Percentiles rank a stretch among this genome's conserved stretches.
Conservation (phyloP, 1,140 invertebrate species). For the Penaeus indicus region DNA sequence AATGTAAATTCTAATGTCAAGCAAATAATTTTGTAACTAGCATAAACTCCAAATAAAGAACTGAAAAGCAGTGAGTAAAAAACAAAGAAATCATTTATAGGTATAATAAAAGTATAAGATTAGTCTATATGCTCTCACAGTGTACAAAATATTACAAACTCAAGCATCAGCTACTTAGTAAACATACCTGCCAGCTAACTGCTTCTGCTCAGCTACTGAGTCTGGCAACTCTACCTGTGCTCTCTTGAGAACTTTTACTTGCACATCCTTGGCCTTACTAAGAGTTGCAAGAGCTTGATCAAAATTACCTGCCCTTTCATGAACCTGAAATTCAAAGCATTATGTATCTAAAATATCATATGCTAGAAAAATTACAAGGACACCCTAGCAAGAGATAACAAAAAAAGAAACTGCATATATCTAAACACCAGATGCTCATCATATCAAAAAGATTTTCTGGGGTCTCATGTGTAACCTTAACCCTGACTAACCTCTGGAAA, state of each 20-base stretch:
- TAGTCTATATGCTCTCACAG: background rate
- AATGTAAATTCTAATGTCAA: background rate
- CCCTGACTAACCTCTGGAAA: no score
- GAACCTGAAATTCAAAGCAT: slow-evolving; percentile 56
- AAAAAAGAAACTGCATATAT: background rate
- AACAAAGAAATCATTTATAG: background rate
- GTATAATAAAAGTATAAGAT: background rate
- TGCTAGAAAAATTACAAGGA: background rate
- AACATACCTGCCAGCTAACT: slow-evolving; percentile 73
- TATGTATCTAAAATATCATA: background rate
- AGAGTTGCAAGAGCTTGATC: slow-evolving; percentile 76
- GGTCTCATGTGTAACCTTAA: no score
- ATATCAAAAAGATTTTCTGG: no score
- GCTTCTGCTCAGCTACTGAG: slow-evolving; percentile 74
- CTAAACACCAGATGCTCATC: no score
- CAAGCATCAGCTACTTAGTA: background rate
- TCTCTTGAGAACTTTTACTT: slow-evolving; percentile 78
- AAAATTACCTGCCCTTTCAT: slow-evolving; percentile 73
- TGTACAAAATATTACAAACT: background rate
- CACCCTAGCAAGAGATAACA: background rate
- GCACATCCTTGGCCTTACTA: slow-evolving; percentile 78
- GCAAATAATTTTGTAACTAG: background rate
- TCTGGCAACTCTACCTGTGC: slow-evolving; percentile 76
- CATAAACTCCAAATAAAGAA: slow-evolving; percentile 38
- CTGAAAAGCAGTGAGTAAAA: background rate